Evolutionary conservation across 2,888 invertebrate species (phyloP), one percentile per base, ranked within the genome.

Genomic region (Seladonia tumulorum): DNA sequence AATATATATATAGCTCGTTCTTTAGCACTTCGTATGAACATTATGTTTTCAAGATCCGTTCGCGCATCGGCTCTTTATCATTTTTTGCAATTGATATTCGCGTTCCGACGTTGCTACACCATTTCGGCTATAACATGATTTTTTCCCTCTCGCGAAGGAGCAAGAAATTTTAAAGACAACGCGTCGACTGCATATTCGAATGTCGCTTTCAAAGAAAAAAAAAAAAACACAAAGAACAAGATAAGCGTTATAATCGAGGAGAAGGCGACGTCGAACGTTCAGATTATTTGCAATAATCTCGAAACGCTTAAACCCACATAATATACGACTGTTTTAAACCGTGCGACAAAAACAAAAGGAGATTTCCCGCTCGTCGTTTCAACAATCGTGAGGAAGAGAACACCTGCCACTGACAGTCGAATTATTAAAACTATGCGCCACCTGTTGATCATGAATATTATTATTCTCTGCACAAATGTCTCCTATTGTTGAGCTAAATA

Each of bases 251-350:
- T 63, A 25, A 82, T 83, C 42, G 66, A 14, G 57, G 73, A 73
- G 73, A 82, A 76, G 82, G 60, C 42, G 57, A 16, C 12, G 39
- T 29, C 25, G 18, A 76, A 76, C 57, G 29, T 73, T 29, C 76
- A 39, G 39, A 29, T 76, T 72, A 57, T 74, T 82, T 66, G 45
- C 73, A 84, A 74, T 77, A 77, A 83, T 82, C 73, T 39, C n/a
- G 42, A 72, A 68, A 60, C 57, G 57, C 8, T 70, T 63, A 80
- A 82, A 80, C 68, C 73, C 16, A 47, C 29, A n/a, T 74, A 82
- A 83, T 82, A 70, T 83, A 83, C 14, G 82, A 60, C 73, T 47
- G 53, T 66, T 16, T 68, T 60, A 45, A 82, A 73, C 18, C 57
- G 18, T 68, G 60, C 5, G 39, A 22, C 14, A 5, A 53, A 42